Conservation (phyloP, 2,888 invertebrate species). For the Ormyrus pomaceus region DNA sequence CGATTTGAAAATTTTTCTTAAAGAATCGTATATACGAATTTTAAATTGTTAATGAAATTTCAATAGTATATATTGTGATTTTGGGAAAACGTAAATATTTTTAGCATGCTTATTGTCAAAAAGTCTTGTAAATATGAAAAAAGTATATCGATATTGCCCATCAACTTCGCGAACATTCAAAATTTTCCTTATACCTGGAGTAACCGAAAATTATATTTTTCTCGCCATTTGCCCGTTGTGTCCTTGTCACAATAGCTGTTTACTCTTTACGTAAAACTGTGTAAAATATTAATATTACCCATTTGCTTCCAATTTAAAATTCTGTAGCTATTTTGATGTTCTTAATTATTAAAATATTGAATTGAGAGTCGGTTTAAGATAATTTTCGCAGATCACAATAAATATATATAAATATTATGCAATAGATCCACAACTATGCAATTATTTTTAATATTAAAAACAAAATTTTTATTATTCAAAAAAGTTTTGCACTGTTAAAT, state of each 20-base stretch:
- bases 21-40: background rate
- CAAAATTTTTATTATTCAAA: background rate
- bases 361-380: background rate
- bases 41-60: background rate
- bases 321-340: background rate
- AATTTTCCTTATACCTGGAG: too few relatives aligned
- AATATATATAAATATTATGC: too few relatives aligned
- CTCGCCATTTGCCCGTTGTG: too few relatives aligned
- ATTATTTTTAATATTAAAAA: background rate
- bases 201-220: too few relatives aligned
- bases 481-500: background rate
- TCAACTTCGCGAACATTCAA: too few relatives aligned
- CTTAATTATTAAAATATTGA: background rate
- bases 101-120: slow-evolving; percentile 8
- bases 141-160: too few relatives aligned
- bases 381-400: background rate
- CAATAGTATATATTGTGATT: slow-evolving; percentile 4
- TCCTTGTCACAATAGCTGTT: too few relatives aligned
- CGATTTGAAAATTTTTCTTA: too few relatives aligned
- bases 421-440: background rate
- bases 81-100: background rate
- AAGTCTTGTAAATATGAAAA: slow-evolving; percentile 26
- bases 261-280: background rate
- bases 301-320: slow-evolving; percentile 9
- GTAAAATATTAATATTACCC: slow-evolving; percentile 6